Conservation (phyloP, 2,888 invertebrate species). For the Anoncus sp. region DNA sequence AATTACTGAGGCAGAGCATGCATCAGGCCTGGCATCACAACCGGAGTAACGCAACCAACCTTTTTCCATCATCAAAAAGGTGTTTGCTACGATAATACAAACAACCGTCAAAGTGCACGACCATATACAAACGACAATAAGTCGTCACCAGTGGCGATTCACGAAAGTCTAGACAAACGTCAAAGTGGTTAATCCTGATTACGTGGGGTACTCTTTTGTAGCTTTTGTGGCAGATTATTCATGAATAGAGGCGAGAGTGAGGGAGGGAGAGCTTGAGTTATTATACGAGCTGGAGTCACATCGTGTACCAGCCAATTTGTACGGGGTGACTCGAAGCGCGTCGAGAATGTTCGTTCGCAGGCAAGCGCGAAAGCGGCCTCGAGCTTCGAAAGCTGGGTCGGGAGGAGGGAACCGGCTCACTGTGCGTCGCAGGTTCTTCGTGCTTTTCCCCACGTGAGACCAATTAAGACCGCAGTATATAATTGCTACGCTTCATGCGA, state of each 20-base stretch:
- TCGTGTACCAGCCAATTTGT: constrained; percentile 60
- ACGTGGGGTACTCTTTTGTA: constrained; percentile 49
- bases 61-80: background rate
- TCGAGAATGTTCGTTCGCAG: constrained; percentile 52
- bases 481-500: constrained; percentile 63
- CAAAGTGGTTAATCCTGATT: constrained; percentile 46
- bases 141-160: constrained; percentile 19
- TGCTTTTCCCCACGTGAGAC: constrained; percentile 62
- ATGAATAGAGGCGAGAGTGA: constrained; percentile 59
- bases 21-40: too few species aligned
- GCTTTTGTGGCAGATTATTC: constrained; percentile 54
- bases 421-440: constrained; percentile 54
- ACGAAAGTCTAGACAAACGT: constrained; percentile 10
- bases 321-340: constrained; percentile 54
- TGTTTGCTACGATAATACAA: background rate
- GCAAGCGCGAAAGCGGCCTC: too few species aligned
- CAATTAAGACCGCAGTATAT: constrained; percentile 65
- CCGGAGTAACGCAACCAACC: background rate
- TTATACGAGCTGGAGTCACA: constrained; percentile 56
- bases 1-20: constrained; percentile 3
- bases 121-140: constrained; percentile 1
- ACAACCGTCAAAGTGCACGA: background rate
- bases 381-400: too few species aligned
- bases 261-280: constrained; percentile 62
- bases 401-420: too few species aligned